Evolutionary conservation across 2,888 invertebrate genomes (phyloP), one percentile per base, ranked within the genome.

Genomic region (Cryptophagus acutangulus): DNA sequence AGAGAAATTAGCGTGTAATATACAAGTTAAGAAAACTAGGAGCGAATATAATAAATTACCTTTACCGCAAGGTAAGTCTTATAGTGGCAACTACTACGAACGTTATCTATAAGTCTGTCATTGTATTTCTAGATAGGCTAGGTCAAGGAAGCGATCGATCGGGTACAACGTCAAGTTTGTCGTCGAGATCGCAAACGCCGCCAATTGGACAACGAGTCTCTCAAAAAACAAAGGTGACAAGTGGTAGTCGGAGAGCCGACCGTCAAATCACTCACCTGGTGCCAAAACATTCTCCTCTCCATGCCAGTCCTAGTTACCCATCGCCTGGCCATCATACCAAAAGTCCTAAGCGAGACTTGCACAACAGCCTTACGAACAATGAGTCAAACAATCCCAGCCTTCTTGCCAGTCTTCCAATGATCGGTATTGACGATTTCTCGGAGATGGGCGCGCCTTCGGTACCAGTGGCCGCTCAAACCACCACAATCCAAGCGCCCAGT

Each of bases 1-100:
- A 58, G 96, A 96, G 71, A 89, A 87, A 72, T 77, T 96, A 55
- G 83, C 86, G 48, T 86, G 87, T 61, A 92, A 90, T 73, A 87
- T 96, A 60, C 88, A 87, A 76, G 85, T 93, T 40, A 93, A 93
- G 70, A 91, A 91, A 71, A 92, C 92, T 36, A 79, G 91, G 81
- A 87, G 63, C 63, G 74, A 65, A 55, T 47, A 43, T 38, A 55
- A 46, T 38, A 67, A 66, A 54, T 57, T 64, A 16, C 61, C 55
- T 17, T 48, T 65, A 36, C 54, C 62, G 13, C 61, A 63, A 50
- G 64, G 61, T 61, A 46, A 49, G 48, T 39, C 28, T 17, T 20
- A 6, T n/a, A 20, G 9, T 9, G 6, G 20, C 20, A 20, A 20
- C 12, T 26, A 26, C n/a, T 4, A n/a, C n/a, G n/a, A 3, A 26